Evolutionary conservation across 2,113 vertebrate genomes (phyloP).

Genomic region (Agapornis roseicollis): DNA sequence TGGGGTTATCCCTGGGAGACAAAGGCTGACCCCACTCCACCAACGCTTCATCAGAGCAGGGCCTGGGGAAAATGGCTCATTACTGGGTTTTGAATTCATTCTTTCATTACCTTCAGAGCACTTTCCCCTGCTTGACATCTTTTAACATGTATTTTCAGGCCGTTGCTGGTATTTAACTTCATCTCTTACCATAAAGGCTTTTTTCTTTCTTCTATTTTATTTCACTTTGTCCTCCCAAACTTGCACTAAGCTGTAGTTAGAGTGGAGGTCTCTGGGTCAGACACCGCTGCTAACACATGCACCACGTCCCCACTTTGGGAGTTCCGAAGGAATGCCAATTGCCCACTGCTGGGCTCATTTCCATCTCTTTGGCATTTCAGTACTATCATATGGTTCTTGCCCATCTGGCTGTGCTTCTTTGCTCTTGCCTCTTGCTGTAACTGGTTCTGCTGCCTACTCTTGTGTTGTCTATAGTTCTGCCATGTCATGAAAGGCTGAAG

Average conservation of each 20-base stretch:
- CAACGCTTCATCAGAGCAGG: neutral
- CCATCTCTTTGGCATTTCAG: neutral
- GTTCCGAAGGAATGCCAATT: neutral
- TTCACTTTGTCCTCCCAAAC: neutral
- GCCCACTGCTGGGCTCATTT: neutral
- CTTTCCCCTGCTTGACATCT: neutral
- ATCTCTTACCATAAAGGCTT: neutral
- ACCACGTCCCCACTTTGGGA: fast-evolving
- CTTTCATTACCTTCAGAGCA: constrained; percentile 12
- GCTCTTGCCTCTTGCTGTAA: neutral
- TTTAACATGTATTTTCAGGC: neutral
- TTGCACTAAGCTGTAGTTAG: neutral
- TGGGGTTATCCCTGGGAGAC: neutral
- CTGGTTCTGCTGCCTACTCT: neutral
- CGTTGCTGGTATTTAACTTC: neutral
- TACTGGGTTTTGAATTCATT: neutral
- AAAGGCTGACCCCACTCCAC: neutral
- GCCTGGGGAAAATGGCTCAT: neutral
- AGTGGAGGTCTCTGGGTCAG: neutral
- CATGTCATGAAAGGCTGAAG: neutral
- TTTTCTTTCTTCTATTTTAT: neutral
- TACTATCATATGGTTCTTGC: neutral
- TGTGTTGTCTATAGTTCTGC: neutral
- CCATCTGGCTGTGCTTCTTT: neutral
- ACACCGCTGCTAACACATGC: neutral